Conservation (phyloP, 2,113 vertebrate species). For the Oostethus manadensis region DNA sequence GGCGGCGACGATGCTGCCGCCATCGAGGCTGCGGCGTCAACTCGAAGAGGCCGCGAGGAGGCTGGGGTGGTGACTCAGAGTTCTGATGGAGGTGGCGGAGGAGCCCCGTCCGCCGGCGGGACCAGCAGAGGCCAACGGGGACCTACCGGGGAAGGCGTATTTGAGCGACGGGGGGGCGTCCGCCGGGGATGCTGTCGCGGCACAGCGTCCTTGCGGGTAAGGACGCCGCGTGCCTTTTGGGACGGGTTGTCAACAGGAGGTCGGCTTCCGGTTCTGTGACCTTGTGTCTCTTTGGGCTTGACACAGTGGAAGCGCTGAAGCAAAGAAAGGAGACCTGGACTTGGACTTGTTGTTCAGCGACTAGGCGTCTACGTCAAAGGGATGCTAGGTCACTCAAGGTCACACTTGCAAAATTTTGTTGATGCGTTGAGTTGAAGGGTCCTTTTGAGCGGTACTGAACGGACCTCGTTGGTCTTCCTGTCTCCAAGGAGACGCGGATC, state of each 20-base stretch:
- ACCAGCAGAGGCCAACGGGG: constrained; percentile 56
- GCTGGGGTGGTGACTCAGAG: constrained; percentile 34
- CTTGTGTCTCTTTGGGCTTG: too few species aligned
- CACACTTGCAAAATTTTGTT: too few species aligned
- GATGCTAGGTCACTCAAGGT: too few species aligned
- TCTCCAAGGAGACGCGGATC: too few species aligned
- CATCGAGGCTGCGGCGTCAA: neutral
- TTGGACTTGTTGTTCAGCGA: too few species aligned
- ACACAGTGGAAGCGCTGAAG: too few species aligned
- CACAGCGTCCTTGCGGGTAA: constrained; percentile 58
- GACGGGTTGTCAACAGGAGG: neutral
- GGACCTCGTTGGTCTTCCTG: too few species aligned
- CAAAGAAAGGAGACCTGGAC: too few species aligned
- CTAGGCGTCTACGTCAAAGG: too few species aligned
- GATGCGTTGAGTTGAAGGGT: too few species aligned
- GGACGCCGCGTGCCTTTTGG: constrained; percentile 24
- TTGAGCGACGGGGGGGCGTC: constrained; percentile 37
- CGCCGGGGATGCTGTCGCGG: constrained; percentile 27
- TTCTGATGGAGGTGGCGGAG: constrained; percentile 69
- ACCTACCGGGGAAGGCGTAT: constrained; percentile 54
- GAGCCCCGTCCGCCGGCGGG: constrained; percentile 54
- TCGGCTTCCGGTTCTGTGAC: neutral
- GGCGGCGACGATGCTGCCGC: constrained; percentile 54
- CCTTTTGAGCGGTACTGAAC: too few species aligned
- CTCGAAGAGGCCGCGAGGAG: constrained; percentile 1